phyloP scores from a whole-genome alignment of 2,888 invertebrate species.

The Chamaedrilus cognettii region DNA sequence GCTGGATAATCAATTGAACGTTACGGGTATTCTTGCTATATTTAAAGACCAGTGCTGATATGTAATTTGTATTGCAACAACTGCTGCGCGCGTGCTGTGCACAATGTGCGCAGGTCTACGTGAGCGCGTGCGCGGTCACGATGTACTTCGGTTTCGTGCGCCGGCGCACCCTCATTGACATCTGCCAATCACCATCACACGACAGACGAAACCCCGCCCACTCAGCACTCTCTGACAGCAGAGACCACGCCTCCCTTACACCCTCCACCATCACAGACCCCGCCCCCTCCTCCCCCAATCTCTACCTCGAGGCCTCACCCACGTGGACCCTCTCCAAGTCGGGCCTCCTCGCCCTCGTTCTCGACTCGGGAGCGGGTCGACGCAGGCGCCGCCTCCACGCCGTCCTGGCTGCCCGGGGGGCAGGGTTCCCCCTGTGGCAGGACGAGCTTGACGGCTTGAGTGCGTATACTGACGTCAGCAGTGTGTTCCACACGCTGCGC shows the following conservation, averaged over 20 bases:
- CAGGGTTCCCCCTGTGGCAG: constrained; percentile 79
- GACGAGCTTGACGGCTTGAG: constrained; percentile 80
- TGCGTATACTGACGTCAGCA: constrained; percentile 70
- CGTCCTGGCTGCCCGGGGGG: constrained; percentile 77
- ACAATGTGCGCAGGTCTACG: constrained; percentile 70
- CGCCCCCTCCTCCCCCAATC: neutral
- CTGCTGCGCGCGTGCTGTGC: too few species aligned
- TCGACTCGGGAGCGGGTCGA: constrained; percentile 76
- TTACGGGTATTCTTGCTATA: too few species aligned
- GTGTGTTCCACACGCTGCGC: constrained; percentile 77
- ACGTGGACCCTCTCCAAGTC: constrained; percentile 74
- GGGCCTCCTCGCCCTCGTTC: constrained; percentile 76
- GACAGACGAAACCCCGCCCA: neutral
- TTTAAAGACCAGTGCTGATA: too few species aligned
- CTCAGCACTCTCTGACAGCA: constrained; percentile 67
- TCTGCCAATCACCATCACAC: neutral
- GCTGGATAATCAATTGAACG: too few species aligned
- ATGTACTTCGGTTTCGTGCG: constrained; percentile 53
- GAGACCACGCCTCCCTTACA: constrained; percentile 78
- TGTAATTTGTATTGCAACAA: too few species aligned
- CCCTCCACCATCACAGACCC: constrained; percentile 53
- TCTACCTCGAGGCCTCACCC: neutral
- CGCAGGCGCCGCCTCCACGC: constrained; percentile 64
- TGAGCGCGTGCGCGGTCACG: constrained; percentile 73
- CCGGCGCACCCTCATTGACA: neutral